phyloP scores from a whole-genome alignment of 2,797 vertebrate species.

The Myotis planiceps region DNA sequence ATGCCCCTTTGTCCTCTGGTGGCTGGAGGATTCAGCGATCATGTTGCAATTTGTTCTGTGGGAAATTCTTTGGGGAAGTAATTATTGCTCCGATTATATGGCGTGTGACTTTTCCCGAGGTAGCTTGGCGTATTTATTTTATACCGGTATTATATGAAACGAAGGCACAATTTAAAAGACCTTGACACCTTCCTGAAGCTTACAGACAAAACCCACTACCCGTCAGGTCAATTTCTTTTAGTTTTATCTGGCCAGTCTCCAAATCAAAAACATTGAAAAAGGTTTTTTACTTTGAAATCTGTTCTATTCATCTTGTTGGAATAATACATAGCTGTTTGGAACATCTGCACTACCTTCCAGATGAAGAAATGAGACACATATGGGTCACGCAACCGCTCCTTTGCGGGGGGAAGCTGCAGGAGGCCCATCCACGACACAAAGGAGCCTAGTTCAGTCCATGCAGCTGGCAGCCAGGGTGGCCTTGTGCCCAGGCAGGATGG shows the following conservation, averaged over 20 bases:
- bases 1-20: neutral
- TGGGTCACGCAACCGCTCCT: neutral
- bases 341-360: neutral
- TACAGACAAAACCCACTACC: neutral
- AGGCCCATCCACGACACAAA: neutral
- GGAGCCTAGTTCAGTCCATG: neutral
- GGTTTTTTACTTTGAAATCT: constrained; percentile 34
- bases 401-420: neutral
- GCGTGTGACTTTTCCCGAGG: constrained; percentile 21
- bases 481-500: neutral
- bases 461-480: neutral
- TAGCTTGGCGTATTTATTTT: constrained; percentile 37
- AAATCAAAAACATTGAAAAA: constrained; percentile 1
- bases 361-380: neutral
- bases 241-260: neutral
- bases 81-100: constrained; percentile 58
- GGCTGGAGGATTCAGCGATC: constrained; percentile 54
- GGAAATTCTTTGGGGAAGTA: constrained; percentile 65
- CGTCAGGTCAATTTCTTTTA: constrained; percentile 13
- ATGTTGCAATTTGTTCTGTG: constrained; percentile 47
- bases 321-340: neutral
- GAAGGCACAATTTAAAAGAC: constrained; percentile 5
- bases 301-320: neutral
- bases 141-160: neutral
- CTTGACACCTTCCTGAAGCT: constrained; percentile 25